Conservation (phyloP, 2,113 vertebrate genomes). For the Shinisaurus crocodilurus region DNA sequence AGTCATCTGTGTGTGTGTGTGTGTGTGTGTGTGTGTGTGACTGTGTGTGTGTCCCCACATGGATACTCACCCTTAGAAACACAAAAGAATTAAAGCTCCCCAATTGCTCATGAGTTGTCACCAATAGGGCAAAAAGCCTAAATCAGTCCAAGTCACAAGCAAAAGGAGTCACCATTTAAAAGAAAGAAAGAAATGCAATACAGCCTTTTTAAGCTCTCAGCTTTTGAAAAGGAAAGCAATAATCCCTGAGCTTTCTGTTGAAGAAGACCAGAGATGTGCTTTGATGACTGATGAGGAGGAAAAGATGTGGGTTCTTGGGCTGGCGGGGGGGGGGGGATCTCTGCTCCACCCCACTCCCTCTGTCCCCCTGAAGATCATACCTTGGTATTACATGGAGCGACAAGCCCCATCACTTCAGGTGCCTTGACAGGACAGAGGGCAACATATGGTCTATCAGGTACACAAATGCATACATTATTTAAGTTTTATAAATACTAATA, state of each 20-base stretch:
- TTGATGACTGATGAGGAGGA: constrained; percentile 60
- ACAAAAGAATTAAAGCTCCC: background rate
- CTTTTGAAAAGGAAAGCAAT: constrained; percentile 10
- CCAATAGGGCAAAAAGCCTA: background rate
- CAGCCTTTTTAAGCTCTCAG: background rate
- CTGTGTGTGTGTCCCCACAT: too few relatives aligned
- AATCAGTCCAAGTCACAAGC: constrained; percentile 39
- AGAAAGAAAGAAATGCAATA: constrained; percentile 31
- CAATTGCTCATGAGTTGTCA: background rate
- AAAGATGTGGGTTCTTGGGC: background rate
- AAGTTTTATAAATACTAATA: constrained; percentile 69
- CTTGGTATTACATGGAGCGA: background rate
- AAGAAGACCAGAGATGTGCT: constrained; percentile 57
- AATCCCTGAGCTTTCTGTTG: constrained; percentile 53
- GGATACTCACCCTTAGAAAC: background rate
- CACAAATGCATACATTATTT: constrained; percentile 44
- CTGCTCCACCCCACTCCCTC: background rate
- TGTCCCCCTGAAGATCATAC: background rate
- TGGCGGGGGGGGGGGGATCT: background rate
- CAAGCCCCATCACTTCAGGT: constrained; percentile 44
- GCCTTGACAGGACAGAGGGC: background rate
- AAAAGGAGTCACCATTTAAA: background rate
- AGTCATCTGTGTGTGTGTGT: constrained; percentile 57
- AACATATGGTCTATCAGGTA: constrained; percentile 63
- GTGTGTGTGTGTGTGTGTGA: too few relatives aligned